These are phyloP conservation scores for Rafetus swinhoei DNA, from an alignment of 2,113 vertebrate species.

Conservation along the genomic window DNA sequence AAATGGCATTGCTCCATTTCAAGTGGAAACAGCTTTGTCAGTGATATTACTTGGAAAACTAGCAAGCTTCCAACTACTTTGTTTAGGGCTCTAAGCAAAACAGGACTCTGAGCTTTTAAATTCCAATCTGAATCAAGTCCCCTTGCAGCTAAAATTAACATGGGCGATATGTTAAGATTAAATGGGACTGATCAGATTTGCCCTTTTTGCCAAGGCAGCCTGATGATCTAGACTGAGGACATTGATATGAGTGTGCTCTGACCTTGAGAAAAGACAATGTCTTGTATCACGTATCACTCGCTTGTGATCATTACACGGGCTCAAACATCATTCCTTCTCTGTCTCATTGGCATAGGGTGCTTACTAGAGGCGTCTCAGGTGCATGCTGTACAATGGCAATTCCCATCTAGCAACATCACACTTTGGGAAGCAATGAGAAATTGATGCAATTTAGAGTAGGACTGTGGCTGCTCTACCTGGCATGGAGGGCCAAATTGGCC, in stretches of 20 bases:
- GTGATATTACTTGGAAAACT: not conserved
- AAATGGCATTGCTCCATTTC: not conserved
- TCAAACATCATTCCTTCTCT: no score
- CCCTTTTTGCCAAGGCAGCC: not conserved
- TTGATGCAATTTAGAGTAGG: not conserved
- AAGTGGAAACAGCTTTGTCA: conserved; percentile 1
- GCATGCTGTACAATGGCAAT: not conserved
- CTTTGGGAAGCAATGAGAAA: not conserved
- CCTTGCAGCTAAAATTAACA: not conserved
- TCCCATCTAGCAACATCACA: not conserved
- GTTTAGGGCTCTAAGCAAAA: not conserved
- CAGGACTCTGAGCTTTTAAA: not conserved
- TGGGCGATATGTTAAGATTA: not conserved
- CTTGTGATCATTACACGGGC: no score
- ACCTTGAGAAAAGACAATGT: not conserved
- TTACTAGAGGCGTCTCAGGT: not conserved
- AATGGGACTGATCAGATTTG: not conserved
- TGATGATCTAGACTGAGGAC: not conserved
- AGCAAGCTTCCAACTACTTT: not conserved
- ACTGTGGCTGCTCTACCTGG: not conserved
- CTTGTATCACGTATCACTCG: not conserved
- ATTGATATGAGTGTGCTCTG: not conserved
- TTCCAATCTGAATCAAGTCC: not conserved
- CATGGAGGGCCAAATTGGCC: not conserved
- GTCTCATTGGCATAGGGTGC: not conserved